Evolutionary conservation across 2,888 invertebrate genomes (phyloP).

Genomic region (Oegoconia quadripuncta): DNA sequence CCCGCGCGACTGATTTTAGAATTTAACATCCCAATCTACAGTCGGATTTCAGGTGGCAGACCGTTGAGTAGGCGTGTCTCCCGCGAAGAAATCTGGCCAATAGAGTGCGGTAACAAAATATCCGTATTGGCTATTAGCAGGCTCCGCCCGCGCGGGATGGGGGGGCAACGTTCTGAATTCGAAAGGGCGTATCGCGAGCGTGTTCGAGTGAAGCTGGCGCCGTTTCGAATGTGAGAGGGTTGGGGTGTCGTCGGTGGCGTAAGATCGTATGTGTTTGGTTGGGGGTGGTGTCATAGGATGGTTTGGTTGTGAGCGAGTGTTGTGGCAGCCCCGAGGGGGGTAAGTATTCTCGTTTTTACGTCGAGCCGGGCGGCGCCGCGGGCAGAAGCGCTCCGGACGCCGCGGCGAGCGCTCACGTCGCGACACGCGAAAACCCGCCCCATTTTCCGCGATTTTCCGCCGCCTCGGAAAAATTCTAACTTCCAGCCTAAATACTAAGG

Average conservation of each 20-base stretch:
- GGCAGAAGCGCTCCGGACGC: conserved; percentile 67
- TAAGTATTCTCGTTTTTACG: conserved; percentile 40
- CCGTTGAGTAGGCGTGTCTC: conserved; percentile 61
- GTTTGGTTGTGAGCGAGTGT: conserved; percentile 38
- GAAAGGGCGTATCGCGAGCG: conserved; percentile 33
- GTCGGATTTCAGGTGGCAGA: conserved; percentile 39
- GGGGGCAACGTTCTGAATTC: conserved; percentile 20
- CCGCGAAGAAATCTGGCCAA: conserved; percentile 80
- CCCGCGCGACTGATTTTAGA: conserved; percentile 33
- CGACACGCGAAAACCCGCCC: conserved; percentile 15
- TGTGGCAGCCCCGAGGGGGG: conserved; percentile 37
- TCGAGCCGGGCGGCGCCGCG: conserved; percentile 49
- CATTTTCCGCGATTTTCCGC: conserved; percentile 43
- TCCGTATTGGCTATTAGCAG: conserved; percentile 80
- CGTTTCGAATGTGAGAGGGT: conserved; percentile 24
- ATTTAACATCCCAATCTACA: conserved; percentile 33
- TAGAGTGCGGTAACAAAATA: conserved; percentile 79
- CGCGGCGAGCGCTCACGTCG: conserved; percentile 67
- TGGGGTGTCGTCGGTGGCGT: conserved; percentile 21
- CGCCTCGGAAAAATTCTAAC: conserved; percentile 24
- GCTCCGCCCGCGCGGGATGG: conserved; percentile 64
- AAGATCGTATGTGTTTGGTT: conserved; percentile 36
- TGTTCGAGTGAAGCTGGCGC: conserved; percentile 25
- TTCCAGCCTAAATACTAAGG: conserved; percentile 21
- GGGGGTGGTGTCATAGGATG: conserved; percentile 47